These are phyloP conservation scores for Nannobrachium achirus DNA, from an alignment of 2,113 vertebrate species.

Conservation along the genomic window DNA sequence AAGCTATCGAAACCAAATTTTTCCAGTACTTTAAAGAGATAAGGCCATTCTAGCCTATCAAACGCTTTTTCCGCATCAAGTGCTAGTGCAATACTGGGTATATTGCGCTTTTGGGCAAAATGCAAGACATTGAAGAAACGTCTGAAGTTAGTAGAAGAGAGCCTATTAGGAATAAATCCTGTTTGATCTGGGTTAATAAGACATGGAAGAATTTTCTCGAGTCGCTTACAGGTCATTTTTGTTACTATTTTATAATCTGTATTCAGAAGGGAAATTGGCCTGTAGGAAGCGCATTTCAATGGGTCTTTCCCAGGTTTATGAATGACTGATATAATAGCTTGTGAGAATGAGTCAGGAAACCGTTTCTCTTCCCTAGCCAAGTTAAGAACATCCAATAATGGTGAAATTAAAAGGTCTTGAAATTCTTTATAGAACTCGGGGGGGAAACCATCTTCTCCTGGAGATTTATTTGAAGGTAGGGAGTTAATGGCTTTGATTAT, in stretches of 20 bases:
- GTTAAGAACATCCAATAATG: neutral
- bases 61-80: neutral
- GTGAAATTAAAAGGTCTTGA: neutral
- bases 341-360: neutral
- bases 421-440: too few species aligned
- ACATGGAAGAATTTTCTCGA: too few species aligned
- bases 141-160: too few species aligned
- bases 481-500: neutral
- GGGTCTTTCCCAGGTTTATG: too few species aligned
- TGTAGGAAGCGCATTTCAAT: neutral
- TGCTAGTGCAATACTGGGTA: neutral
- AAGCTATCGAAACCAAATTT: neutral
- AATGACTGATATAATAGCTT: neutral
- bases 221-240: too few species aligned
- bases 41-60: neutral
- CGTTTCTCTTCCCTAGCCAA: neutral
- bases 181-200: too few species aligned
- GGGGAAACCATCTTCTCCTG: neutral
- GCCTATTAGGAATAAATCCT: too few species aligned
- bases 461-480: neutral
- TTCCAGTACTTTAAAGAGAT: neutral
- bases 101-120: neutral
- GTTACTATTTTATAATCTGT: too few species aligned
- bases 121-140: too few species aligned
- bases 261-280: too few species aligned